Evolutionary conservation across 2,113 vertebrate genomes (phyloP), one percentile per base, ranked within the genome.

Genomic region (Malaclemys terrapin): DNA sequence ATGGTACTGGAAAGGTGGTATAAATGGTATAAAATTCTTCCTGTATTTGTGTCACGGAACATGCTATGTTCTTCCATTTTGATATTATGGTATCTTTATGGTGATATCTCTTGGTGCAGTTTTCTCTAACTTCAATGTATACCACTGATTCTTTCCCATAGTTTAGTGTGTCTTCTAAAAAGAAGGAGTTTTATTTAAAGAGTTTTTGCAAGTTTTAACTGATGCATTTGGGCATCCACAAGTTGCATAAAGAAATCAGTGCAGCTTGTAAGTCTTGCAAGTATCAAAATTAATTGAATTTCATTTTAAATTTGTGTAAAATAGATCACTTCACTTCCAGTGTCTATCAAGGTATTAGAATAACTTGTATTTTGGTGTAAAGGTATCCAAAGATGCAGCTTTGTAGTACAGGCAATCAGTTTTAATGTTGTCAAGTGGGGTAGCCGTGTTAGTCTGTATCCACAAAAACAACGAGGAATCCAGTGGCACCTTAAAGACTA

Each of bases 11-110:
- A 82, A 91, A 56, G 69, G 42, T 29, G 75, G n/a, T 42, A 59
- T 38, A 95, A 80, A 96, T 29, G 75, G n/a, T 42, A 59, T 38
- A 95, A 80, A 96, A 87, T 89, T 95, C 89, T 92, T 76, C 76
- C 85, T 93, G 65, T 89, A 24, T 82, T 59, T 56, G 49, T 94
- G 69, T 81, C 52, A 90, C 31, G 85, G 93, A 80, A 47, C 88
- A 89, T 3, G 47, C 31, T 8, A 91, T 42, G n/a, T 56, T 89
- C 93, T 89, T 52, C 76, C 89, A 93, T 83, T 96, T 86, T 78
- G 86, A 83, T 62, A 27, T 29, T 97, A 93, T 4, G 47, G n/a
- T 56, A 88, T 88, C 42, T 91, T 89, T 94, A 29, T 56, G 86
- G 52, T 14, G 0, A 29, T 59, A 59, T 62, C 35, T 92, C 93